phyloP scores from a whole-genome alignment of 2,888 invertebrate genomes.

The Apeira syringaria region DNA sequence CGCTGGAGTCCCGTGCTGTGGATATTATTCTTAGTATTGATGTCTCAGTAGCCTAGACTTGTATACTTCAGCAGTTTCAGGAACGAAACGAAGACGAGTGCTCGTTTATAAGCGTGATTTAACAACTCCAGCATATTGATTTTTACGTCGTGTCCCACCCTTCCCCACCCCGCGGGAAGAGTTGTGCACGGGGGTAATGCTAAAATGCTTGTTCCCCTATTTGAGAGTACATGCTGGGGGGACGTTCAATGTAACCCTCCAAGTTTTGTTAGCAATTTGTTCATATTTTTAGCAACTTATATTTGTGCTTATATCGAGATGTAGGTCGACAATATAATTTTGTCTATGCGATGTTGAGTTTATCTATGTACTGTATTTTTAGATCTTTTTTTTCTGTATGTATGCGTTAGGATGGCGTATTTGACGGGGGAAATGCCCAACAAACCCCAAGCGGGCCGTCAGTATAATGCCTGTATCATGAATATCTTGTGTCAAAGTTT shows the following conservation, averaged over 20 bases:
- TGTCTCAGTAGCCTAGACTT: slow-evolving; percentile 52
- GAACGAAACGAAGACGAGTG: slow-evolving; percentile 84
- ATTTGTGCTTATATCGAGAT: too few relatives aligned
- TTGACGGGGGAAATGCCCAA: too few relatives aligned
- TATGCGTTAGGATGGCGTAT: too few relatives aligned
- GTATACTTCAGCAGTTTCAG: slow-evolving; percentile 74
- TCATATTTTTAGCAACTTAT: slow-evolving; percentile 5
- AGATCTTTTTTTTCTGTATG: too few relatives aligned
- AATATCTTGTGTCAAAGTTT: too few relatives aligned
- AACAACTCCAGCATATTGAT: slow-evolving; percentile 89
- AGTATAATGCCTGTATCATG: too few relatives aligned
- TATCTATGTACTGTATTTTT: too few relatives aligned
- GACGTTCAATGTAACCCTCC: slow-evolving; percentile 57
- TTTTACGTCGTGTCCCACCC: slow-evolving; percentile 82
- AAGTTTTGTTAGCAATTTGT: slow-evolving; percentile 17
- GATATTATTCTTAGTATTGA: background rate
- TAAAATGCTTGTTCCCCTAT: slow-evolving; percentile 85
- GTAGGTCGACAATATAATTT: too few relatives aligned
- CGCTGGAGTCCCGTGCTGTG: background rate
- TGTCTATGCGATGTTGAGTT: too few relatives aligned
- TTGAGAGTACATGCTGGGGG: slow-evolving; percentile 83
- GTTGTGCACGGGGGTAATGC: slow-evolving; percentile 84
- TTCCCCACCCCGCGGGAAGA: slow-evolving; percentile 80
- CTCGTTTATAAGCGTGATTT: slow-evolving; percentile 88
- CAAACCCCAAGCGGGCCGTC: too few relatives aligned